Evolutionary conservation across 2,113 vertebrate genomes (phyloP).

Genomic region (Platichthys stellatus): DNA sequence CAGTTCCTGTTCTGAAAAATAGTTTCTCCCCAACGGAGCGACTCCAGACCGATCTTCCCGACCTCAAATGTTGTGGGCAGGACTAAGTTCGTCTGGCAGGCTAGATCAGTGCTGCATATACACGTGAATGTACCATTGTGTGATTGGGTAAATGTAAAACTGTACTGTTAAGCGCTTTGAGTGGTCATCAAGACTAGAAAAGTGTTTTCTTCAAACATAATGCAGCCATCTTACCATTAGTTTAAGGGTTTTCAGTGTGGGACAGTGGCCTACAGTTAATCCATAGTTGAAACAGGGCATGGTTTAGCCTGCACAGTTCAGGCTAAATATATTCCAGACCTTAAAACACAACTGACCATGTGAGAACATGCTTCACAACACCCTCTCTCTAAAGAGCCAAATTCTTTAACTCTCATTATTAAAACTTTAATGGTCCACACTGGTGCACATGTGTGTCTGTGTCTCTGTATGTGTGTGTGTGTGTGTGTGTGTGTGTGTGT

Average conservation of each 20-base stretch:
- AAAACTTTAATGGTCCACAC: neutral
- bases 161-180: no score
- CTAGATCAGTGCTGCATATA: no score
- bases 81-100: no score
- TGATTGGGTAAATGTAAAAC: no score
- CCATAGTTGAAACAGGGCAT: neutral
- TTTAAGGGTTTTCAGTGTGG: neutral
- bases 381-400: neutral
- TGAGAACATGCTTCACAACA: neutral
- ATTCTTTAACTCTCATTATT: constrained; percentile 15
- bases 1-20: no score
- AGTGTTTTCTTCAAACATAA: neutral
- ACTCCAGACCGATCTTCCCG: no score
- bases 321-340: neutral
- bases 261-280: neutral
- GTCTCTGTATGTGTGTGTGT: neutral
- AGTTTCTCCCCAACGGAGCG: no score
- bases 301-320: neutral
- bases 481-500: constrained; percentile 5
- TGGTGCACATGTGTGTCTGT: neutral
- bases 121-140: no score
- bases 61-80: no score
- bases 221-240: neutral
- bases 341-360: neutral
- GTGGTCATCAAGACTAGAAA: no score